These are phyloP conservation scores for Pavo muticus DNA, from an alignment of 2,113 vertebrate genomes.

Conservation along the genomic window DNA sequence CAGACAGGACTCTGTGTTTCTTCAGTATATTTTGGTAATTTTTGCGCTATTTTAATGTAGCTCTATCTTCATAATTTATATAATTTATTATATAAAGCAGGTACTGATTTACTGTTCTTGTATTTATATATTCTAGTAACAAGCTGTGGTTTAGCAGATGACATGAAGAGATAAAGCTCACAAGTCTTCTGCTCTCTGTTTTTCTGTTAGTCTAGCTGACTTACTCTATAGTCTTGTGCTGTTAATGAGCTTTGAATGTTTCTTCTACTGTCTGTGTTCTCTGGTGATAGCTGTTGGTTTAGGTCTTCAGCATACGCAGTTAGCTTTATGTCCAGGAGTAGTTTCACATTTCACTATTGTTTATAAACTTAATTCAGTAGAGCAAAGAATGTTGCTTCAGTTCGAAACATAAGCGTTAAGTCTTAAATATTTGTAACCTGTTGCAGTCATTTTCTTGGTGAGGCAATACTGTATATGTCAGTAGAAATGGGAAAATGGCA, in stretches of 20 bases:
- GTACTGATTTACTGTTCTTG: not conserved
- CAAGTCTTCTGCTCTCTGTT: not conserved
- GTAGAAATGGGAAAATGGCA: not conserved
- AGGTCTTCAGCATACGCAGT: not conserved
- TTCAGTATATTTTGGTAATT: not conserved
- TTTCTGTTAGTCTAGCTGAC: not conserved
- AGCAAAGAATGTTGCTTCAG: not conserved
- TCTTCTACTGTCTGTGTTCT: not conserved
- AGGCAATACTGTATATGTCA: not conserved
- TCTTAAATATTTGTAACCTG: not conserved
- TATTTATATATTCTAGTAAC: not conserved
- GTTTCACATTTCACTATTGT: not conserved
- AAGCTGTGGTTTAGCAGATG: not conserved
- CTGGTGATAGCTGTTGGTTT: not conserved
- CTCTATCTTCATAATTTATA: not conserved
- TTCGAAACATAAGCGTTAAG: not conserved
- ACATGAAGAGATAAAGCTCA: not conserved
- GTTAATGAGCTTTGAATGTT: not conserved
- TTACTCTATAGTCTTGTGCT: not conserved
- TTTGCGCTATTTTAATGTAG: conserved; percentile 21
- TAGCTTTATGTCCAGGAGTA: not conserved
- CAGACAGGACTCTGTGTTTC: not conserved
- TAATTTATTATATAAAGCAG: conserved; percentile 20
- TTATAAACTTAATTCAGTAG: not conserved
- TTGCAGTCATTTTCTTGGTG: not conserved